Evolutionary conservation across 92 coral and sea anemone genomes (phyloP), one percentile per base, ranked within the genome.

Genomic region (Virgularia gustaviana): DNA sequence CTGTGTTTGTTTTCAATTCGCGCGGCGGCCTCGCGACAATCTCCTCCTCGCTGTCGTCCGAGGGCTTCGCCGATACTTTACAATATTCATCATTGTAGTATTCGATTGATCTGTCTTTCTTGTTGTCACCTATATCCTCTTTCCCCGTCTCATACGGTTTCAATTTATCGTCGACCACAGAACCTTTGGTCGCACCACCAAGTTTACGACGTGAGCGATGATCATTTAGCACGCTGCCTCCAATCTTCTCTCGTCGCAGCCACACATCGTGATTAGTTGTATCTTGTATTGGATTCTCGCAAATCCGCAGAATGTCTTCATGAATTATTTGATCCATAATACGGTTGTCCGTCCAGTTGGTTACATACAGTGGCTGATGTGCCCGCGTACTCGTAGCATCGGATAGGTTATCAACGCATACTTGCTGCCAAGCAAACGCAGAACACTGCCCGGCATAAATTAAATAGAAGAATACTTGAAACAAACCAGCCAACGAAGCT

Each of bases 31-130:
- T n/a, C n/a, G n/a, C n/a, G n/a, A n/a, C n/a, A 0, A 61, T 27
- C 3, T 31, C 75, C 23, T 24, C 39, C 15, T 68, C 47, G 20
- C 38, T 20, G 5, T 30, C 36, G 10, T 51, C 38, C 0, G 36
- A 36, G 8, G 3, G 58, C 31, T 52, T 52, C 0, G 58, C 60
- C 12, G 75, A 68, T n/a, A 68, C 61, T 30, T 51, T 68, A 15
- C 75, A 68, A 20, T 68, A 68, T 32, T 68, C 75, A 20, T 68
- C 75, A 0, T 47, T 68, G 60, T 8, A 68, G 35, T 68, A 68
- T 27, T 68, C 61, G 31, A 68, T 68, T 1, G 61, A 7, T 16
- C 23, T 68, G 25, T 68, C 75, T 39, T 68, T 39, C 35, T 68
- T 68, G 44, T 31, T 49, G 34, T 49, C 75, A 31, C 6, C 3